A percentile compares a stretch with the other conserved stretches of the same genome.
These are phyloP conservation scores for Nomada goodeniana DNA, from an alignment of 2,888 invertebrate species.

Conservation along the genomic window DNA sequence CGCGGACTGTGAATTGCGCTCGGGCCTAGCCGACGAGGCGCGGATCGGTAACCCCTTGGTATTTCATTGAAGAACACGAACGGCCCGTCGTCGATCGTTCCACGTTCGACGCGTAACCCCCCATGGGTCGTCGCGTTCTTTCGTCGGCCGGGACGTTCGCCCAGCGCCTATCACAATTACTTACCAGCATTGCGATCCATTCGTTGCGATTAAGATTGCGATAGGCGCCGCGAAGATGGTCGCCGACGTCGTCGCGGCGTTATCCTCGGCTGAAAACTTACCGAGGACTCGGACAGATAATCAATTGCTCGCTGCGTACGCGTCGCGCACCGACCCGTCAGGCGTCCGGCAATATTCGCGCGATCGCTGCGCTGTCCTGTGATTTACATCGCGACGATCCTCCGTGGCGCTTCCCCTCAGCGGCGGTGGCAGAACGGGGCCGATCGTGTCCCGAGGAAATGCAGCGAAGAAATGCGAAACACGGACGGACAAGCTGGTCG, in stretches of 20 bases:
- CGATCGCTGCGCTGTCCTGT: constrained; percentile 7
- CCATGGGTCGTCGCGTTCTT: neutral
- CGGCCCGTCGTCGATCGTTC: constrained; percentile 31
- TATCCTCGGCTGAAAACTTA: constrained; percentile 36
- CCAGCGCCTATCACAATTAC: constrained; percentile 61
- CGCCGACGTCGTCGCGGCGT: constrained; percentile 43
- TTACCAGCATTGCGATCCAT: constrained; percentile 61
- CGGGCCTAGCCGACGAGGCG: neutral
- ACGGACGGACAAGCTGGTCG: neutral
- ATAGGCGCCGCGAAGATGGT: constrained; percentile 56
- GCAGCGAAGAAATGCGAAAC: neutral
- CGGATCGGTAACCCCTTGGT: constrained; percentile 3
- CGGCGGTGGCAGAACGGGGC: neutral
- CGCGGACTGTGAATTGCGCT: constrained; percentile 4
- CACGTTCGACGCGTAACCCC: neutral
- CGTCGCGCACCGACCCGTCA: constrained; percentile 26
- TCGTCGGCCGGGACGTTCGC: constrained; percentile 46
- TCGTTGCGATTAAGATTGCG: constrained; percentile 60
- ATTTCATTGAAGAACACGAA: constrained; percentile 30
- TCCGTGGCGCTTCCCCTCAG: constrained; percentile 15
- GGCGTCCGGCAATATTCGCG: neutral
- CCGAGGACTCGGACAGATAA: constrained; percentile 54
- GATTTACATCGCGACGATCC: neutral
- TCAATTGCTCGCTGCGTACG: constrained; percentile 40
- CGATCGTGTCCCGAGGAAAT: neutral